Conservation (phyloP, 2,113 vertebrate genomes). For the Hippocampus comes region DNA sequence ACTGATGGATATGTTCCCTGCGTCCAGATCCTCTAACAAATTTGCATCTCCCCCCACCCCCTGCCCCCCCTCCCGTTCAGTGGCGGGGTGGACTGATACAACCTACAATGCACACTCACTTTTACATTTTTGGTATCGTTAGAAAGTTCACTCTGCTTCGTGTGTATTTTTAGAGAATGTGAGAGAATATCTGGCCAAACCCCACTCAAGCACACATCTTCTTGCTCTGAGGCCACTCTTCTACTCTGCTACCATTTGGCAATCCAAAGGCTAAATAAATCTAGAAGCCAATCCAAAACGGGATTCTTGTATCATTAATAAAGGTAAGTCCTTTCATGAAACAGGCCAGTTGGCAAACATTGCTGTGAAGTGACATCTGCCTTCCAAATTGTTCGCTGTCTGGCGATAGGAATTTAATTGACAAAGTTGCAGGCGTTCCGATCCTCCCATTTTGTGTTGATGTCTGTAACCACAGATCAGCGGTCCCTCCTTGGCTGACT, state of each 20-base stretch:
- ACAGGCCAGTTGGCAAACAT: neutral
- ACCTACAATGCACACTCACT: neutral
- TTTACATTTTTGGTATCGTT: neutral
- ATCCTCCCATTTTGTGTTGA: conserved; percentile 8
- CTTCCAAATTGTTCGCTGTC: conserved; percentile 2
- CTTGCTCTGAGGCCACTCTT: neutral
- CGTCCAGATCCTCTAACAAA: conserved; percentile 55
- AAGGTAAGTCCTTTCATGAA: neutral
- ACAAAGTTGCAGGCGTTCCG: neutral
- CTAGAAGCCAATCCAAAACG: neutral
- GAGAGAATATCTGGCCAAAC: neutral
- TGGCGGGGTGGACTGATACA: too few relatives aligned
- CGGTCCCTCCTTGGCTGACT: neutral
- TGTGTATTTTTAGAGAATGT: neutral
- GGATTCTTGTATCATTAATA: neutral
- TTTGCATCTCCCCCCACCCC: conserved; percentile 27
- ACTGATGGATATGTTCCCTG: conserved; percentile 54
- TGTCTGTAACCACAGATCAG: neutral
- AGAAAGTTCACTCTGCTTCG: neutral
- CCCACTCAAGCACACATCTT: neutral
- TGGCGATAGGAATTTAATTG: conserved; percentile 1
- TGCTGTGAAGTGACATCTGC: conserved; percentile 7
- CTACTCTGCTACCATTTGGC: neutral
- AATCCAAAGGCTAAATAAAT: conserved; percentile 4
- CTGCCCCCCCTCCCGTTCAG: too few relatives aligned